phyloP scores from a whole-genome alignment of 2,113 vertebrate species.

The Trinectes maculatus region DNA sequence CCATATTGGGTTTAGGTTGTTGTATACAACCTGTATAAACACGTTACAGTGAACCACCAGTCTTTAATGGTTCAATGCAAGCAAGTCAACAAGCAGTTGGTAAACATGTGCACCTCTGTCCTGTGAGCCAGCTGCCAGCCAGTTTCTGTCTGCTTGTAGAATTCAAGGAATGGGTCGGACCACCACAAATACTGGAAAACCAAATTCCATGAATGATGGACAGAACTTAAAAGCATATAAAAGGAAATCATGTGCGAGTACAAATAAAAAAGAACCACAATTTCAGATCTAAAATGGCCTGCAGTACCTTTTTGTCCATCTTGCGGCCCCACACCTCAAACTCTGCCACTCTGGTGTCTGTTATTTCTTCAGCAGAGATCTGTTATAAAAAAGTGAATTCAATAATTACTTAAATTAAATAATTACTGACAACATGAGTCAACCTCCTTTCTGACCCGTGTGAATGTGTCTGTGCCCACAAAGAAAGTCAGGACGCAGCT shows the following conservation, averaged over 20 bases:
- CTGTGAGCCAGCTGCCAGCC: constrained; percentile 95
- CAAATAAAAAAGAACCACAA: background rate
- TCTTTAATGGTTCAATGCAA: accelerated
- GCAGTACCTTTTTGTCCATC: constrained; percentile 91
- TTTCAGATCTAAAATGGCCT: accelerated
- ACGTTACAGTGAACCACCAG: background rate
- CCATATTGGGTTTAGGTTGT: constrained; percentile 95
- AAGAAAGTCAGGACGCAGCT: too few relatives aligned
- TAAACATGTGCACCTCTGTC: constrained; percentile 87
- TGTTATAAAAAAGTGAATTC: constrained; percentile 13
- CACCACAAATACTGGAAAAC: constrained; percentile 91
- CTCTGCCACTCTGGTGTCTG: constrained; percentile 90
- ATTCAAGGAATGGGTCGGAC: constrained; percentile 96
- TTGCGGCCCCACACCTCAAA: constrained; percentile 90
- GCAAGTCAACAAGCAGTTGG: too few relatives aligned
- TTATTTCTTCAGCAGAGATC: constrained; percentile 90
- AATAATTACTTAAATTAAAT: too few relatives aligned
- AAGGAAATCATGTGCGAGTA: background rate
- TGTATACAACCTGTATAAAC: constrained; percentile 86
- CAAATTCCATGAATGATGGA: background rate
- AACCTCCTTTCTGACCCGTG: background rate
- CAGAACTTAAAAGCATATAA: accelerated
- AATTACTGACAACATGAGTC: too few relatives aligned
- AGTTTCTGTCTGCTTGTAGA: constrained; percentile 89
- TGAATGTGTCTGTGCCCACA: too few relatives aligned